A percentile compares a stretch with the other conserved stretches of the same genome.
Evolutionary conservation across 2,797 vertebrate species (phyloP).

Genomic region (Tympanoctomys barrerae): DNA sequence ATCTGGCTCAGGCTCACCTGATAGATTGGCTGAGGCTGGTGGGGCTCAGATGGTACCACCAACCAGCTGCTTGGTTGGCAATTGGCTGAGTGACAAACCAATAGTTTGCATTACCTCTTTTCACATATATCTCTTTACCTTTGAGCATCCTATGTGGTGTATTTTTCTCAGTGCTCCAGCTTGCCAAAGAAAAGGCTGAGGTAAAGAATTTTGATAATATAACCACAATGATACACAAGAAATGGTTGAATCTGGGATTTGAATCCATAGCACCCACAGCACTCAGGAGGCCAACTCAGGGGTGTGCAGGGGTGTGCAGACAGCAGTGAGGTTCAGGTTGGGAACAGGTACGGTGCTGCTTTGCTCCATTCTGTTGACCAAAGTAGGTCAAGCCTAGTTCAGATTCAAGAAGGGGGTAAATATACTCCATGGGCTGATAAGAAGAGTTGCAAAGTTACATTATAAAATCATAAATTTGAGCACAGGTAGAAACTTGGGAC

Average conservation of each 20-base stretch:
- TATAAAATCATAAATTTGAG: not conserved
- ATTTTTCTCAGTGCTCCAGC: not conserved
- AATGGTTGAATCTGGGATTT: not conserved
- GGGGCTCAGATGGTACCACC: not conserved
- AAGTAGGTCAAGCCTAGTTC: not conserved
- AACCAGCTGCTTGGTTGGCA: not conserved
- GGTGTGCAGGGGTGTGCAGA: not conserved
- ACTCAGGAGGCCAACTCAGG: not conserved
- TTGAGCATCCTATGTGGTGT: not conserved
- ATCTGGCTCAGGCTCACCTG: not conserved
- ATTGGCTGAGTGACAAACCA: not conserved
- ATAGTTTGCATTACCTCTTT: not conserved
- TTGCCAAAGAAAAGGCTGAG: not conserved
- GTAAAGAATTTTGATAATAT: not conserved
- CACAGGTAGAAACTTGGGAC: not conserved
- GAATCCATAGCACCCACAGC: not conserved
- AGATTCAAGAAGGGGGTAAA: conserved; percentile 8
- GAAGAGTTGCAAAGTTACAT: conserved; percentile 25
- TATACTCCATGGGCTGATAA: not conserved
- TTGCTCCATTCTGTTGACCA: not conserved
- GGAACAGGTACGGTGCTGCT: not conserved
- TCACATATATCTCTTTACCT: conserved; percentile 6
- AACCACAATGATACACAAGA: not conserved
- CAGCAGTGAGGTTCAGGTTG: not conserved
- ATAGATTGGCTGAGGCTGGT: not conserved